These are phyloP conservation scores for Podiceps cristatus DNA, from an alignment of 2,113 vertebrate species.

Conservation along the genomic window DNA sequence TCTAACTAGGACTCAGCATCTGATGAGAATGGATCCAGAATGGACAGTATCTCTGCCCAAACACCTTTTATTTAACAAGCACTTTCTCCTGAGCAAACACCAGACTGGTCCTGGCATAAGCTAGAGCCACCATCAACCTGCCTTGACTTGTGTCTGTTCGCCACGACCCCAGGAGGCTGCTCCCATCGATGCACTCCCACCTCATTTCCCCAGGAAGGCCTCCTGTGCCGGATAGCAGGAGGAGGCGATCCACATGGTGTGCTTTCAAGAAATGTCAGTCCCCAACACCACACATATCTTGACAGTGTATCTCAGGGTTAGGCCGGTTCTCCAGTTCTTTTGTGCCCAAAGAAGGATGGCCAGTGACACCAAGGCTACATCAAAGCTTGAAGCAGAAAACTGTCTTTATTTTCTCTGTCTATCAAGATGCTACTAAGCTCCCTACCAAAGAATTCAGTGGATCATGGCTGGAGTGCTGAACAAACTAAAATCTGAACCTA, in stretches of 20 bases:
- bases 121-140: background rate
- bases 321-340: background rate
- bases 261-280: background rate
- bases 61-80: background rate
- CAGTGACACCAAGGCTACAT: background rate
- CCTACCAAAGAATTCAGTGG: background rate
- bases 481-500: background rate
- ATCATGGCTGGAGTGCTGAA: background rate
- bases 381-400: background rate
- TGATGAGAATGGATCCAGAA: background rate
- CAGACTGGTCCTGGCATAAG: background rate
- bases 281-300: background rate
- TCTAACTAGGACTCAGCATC: background rate
- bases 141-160: background rate
- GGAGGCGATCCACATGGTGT: fast-evolving
- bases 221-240: background rate
- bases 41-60: background rate
- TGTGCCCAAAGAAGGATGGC: background rate
- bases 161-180: background rate
- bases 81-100: background rate
- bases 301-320: background rate
- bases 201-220: background rate
- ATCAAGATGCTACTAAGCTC: background rate
- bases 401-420: background rate
- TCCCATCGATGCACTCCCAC: background rate